These are phyloP conservation scores for Tetrax tetrax DNA, from an alignment of 2,113 vertebrate genomes.

Conservation along the genomic window DNA sequence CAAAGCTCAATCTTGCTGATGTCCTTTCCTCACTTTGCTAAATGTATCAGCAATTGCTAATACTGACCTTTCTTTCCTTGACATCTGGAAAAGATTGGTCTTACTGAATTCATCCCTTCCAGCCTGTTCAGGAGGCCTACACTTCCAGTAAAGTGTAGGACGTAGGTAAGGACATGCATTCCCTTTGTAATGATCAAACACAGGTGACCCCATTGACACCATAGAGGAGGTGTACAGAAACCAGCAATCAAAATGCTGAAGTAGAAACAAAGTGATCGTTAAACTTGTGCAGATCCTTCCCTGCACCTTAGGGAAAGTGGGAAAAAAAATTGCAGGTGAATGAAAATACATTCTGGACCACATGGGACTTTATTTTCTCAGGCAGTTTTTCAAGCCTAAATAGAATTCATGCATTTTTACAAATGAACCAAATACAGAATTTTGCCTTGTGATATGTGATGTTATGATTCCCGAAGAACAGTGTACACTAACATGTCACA, in stretches of 20 bases:
- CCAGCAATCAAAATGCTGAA: not conserved
- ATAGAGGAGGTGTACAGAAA: not conserved
- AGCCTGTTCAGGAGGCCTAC: not conserved
- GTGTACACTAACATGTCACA: not conserved
- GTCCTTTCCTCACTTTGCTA: not conserved
- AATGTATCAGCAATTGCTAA: slow-evolving; percentile 1
- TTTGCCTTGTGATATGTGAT: not conserved
- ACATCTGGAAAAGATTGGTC: not conserved
- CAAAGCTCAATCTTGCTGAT: slow-evolving; percentile 31
- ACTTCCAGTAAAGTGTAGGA: not conserved
- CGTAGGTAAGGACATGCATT: not conserved
- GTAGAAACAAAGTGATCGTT: not conserved
- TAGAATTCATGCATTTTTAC: not conserved
- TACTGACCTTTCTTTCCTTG: not conserved
- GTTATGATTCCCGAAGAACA: not conserved
- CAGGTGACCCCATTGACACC: not conserved
- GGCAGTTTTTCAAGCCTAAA: not conserved
- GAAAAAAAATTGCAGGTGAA: not conserved
- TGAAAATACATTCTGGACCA: not conserved
- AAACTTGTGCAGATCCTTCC: not conserved
- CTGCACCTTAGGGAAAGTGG: not conserved
- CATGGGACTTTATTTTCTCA: not conserved
- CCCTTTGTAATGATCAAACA: not conserved
- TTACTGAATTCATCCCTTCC: not conserved
- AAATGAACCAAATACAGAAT: not conserved